These are phyloP conservation scores for Coenonympha glycerion DNA, from an alignment of 2,888 invertebrate species.

Conservation along the genomic window DNA sequence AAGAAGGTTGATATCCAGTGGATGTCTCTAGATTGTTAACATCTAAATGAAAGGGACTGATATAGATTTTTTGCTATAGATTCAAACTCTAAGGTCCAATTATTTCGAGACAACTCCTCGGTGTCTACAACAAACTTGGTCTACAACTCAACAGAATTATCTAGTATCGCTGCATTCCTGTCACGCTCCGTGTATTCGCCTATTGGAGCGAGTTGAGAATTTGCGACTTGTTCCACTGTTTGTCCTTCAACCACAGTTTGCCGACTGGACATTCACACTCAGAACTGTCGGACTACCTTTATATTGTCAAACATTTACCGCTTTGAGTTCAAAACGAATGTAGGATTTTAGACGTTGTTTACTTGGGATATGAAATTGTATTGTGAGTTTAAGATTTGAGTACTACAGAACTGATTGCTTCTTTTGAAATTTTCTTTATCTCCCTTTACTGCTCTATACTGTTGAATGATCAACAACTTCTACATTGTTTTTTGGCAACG, in stretches of 20 bases:
- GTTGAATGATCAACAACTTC: too few species aligned
- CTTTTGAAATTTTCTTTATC: too few species aligned
- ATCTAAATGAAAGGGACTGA: too few species aligned
- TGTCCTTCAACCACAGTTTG: slow-evolving; percentile 15
- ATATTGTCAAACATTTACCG: not conserved
- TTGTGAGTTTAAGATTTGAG: too few species aligned
- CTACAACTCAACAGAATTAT: slow-evolving; percentile 16
- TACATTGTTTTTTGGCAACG: too few species aligned
- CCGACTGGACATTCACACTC: slow-evolving; percentile 16
- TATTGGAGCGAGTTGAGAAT: slow-evolving; percentile 21
- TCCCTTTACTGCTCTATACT: too few species aligned
- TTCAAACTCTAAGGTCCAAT: not conserved
- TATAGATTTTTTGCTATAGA: not conserved
- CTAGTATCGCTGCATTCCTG: slow-evolving; percentile 15
- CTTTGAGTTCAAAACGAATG: not conserved
- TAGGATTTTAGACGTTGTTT: not conserved
- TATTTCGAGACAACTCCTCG: slow-evolving; percentile 7
- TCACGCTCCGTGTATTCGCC: slow-evolving; percentile 19
- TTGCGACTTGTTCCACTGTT: slow-evolving; percentile 23
- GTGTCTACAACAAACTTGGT: slow-evolving; percentile 18
- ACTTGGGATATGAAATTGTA: too few species aligned
- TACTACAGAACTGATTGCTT: too few species aligned
- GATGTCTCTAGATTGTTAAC: too few species aligned
- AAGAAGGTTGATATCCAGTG: too few species aligned
- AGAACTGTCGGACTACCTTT: not conserved